phyloP scores from a whole-genome alignment of 2,113 vertebrate species.

The Sphaerodactylus townsendi region DNA sequence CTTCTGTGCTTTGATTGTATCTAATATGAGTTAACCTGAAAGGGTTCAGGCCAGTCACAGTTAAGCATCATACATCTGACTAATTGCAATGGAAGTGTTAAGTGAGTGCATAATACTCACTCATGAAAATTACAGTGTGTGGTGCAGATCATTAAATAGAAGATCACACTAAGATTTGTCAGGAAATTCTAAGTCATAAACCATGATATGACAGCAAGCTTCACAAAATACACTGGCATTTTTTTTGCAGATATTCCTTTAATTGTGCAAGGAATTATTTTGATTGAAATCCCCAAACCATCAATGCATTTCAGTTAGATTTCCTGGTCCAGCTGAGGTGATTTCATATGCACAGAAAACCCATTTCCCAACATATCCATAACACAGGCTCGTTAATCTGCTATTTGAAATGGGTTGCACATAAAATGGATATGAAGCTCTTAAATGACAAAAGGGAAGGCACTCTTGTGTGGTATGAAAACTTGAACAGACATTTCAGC shows the following conservation, averaged over 20 bases:
- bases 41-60: too few species aligned
- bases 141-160: too few species aligned
- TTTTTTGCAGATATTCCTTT: not conserved
- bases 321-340: not conserved
- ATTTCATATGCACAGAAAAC: not conserved
- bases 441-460: not conserved
- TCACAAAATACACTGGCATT: too few species aligned
- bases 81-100: too few species aligned
- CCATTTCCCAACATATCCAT: rapidly evolving
- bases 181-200: too few species aligned
- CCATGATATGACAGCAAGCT: too few species aligned
- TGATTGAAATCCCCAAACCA: not conserved
- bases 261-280: not conserved
- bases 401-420: not conserved
- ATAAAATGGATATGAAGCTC: not conserved
- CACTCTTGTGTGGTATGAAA: not conserved
- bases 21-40: too few species aligned
- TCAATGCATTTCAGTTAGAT: not conserved
- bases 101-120: too few species aligned
- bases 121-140: too few species aligned
- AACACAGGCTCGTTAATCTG: not conserved
- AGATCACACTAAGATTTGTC: too few species aligned
- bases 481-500: not conserved
- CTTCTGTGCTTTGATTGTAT: too few species aligned
- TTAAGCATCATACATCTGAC: too few species aligned